Evolutionary conservation across 2,888 invertebrate species (phyloP).

Genomic region (Coleophora flavipennella): DNA sequence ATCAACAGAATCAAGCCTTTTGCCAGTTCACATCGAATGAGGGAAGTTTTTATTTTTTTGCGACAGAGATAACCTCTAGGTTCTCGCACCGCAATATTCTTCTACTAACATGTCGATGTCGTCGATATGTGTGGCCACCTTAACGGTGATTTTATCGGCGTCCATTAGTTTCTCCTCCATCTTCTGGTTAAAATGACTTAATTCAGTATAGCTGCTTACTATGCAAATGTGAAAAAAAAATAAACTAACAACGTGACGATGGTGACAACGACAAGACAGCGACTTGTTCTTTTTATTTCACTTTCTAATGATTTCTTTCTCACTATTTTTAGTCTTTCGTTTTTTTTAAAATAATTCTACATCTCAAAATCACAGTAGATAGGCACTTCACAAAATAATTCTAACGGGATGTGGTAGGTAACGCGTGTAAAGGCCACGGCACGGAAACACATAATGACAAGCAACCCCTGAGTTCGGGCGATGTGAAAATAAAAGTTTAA

Average conservation of each 20-base stretch:
- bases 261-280: not conserved
- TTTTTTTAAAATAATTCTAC: not conserved
- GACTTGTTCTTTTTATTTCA: not conserved
- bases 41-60: not conserved
- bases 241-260: not conserved
- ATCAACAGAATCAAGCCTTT: not conserved
- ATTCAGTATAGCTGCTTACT: not conserved
- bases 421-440: not conserved
- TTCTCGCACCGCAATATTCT: not conserved
- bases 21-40: not conserved
- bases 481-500: too few relatives aligned
- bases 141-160: too few relatives aligned
- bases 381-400: not conserved
- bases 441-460: not conserved
- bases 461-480: not conserved
- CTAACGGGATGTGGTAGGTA: too few relatives aligned
- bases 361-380: not conserved
- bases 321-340: not conserved
- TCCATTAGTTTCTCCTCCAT: not conserved
- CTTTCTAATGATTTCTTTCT: not conserved
- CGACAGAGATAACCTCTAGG: conserved; percentile 2
- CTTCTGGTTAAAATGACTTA: not conserved
- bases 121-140: too few relatives aligned
- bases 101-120: too few relatives aligned
- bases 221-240: not conserved